Percentiles rank a stretch among this genome's conserved stretches.
Conservation (phyloP, 64 coral and sea anemone genomes). For the Pachyseris speciosa region DNA sequence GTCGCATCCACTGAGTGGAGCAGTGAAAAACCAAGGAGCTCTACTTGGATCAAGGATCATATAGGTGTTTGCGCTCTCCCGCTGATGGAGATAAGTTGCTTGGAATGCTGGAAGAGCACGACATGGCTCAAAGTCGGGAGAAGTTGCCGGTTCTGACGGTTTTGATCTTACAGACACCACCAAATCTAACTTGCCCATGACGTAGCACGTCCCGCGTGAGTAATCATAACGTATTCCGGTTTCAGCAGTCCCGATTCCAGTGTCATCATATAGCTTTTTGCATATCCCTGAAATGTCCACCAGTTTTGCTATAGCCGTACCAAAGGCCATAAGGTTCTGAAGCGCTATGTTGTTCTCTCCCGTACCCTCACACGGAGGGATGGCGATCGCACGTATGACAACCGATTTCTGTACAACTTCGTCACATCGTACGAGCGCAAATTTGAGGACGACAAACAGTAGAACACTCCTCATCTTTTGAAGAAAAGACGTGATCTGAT, state of each 20-base stretch:
- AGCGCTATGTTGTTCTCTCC: neutral
- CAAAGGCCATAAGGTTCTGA: neutral
- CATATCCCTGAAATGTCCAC: no score
- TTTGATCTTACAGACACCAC: neutral
- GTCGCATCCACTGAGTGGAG: neutral
- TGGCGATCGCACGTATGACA: no score
- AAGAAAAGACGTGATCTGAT: neutral
- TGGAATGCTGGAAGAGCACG: neutral
- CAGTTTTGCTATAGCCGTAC: neutral
- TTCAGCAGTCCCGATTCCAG: neutral
- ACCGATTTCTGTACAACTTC: neutral
- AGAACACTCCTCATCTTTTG: no score
- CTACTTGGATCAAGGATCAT: neutral
- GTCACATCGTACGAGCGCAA: neutral
- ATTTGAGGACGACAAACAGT: no score
- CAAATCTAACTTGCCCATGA: no score
- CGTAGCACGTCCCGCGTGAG: neutral
- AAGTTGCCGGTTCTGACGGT: neutral
- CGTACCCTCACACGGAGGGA: no score
- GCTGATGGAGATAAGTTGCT: neutral
- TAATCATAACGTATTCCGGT: neutral
- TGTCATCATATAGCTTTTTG: no score
- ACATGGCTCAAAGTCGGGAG: neutral
- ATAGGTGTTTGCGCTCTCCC: neutral
- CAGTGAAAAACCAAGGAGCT: neutral